phyloP scores from a whole-genome alignment of 2,113 vertebrate genomes.

The Antidorcas marsupialis region DNA sequence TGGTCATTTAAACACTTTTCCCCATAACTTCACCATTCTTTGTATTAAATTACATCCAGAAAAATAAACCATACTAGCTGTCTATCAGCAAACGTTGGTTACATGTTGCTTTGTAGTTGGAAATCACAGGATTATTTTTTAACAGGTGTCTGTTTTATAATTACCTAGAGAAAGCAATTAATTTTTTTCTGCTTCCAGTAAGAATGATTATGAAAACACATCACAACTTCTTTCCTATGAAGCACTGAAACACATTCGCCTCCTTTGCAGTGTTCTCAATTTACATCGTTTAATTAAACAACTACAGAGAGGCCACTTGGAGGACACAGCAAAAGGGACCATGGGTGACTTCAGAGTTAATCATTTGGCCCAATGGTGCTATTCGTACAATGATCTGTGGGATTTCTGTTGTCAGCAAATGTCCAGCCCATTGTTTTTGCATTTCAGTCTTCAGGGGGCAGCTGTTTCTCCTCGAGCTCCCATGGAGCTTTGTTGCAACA shows the following conservation, averaged over 20 bases:
- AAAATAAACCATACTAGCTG: background rate
- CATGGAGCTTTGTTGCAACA: constrained; percentile 35
- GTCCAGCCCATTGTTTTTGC: constrained; percentile 41
- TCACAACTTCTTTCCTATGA: constrained; percentile 26
- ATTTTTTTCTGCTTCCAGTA: constrained; percentile 13
- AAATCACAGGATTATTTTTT: constrained; percentile 4
- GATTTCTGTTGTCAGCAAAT: constrained; percentile 46
- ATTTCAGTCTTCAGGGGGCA: constrained; percentile 55
- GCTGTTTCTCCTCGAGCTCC: constrained; percentile 57
- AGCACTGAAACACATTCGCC: constrained; percentile 5
- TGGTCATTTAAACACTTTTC: background rate
- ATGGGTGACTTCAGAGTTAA: background rate
- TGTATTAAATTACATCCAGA: background rate
- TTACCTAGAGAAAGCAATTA: background rate
- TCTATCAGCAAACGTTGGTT: background rate
- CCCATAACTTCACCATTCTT: background rate
- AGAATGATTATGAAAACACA: constrained; percentile 36
- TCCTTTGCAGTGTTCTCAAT: constrained; percentile 39
- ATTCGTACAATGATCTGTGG: background rate
- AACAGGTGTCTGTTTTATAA: background rate
- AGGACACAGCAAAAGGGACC: constrained; percentile 4
- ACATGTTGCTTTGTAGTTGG: background rate
- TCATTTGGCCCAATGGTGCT: background rate
- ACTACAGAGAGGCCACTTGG: constrained; percentile 25
- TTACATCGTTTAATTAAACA: background rate